Base-by-base conservation (phyloP, 2,113 vertebrate genomes). In the Cyphomyrus discorhynchus region DNA sequence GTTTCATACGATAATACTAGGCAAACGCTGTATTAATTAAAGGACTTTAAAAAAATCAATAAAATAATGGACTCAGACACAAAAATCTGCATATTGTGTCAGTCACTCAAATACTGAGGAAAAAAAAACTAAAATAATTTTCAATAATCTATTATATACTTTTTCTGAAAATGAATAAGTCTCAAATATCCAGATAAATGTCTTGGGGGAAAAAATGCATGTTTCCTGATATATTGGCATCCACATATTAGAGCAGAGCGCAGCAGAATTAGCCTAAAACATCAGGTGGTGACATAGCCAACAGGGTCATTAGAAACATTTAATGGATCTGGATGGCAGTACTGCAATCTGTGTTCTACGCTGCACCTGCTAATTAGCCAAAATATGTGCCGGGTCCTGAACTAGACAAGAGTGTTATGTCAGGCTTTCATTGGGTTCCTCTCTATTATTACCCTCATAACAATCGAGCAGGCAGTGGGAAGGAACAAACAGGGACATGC, bases 321-420 rank as follows among this genome's bases (percentile, higher is more conserved):
- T 35, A 7, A 47, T 86, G 49, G 85, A 7, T 53, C 31, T 35
- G 49, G 19, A 82, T 11, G 27, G 77, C 15, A 83, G 46, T 42
- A 83, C 91, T 84, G 58, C 9, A 0, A 66, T 45, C 3, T 83
- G 8, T 89, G 87, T 86, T 90, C 90, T 83, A 85, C 39, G 56
- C 89, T 86, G 50, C 89, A 89, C 91, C 91, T 52, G 56, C 56
- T 92, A 19, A 91, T 92, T 92, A 91, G 88, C 89, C 89, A 82
- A 89, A 80, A 91, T 90, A 82, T 3, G 1, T 50, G 66, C 74
- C 89, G 85, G 91, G 89, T 49, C n/a, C 58, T 74, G 21, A 74
- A 17, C 17, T 27, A n/a, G 46, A 87, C 27, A 86, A n/a, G 86
- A 2, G 42, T 70, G 35, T 49, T 35, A 74, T 66, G 35, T 31